phyloP scores from a whole-genome alignment of 2,113 vertebrate species.

The Lonchura striata region DNA sequence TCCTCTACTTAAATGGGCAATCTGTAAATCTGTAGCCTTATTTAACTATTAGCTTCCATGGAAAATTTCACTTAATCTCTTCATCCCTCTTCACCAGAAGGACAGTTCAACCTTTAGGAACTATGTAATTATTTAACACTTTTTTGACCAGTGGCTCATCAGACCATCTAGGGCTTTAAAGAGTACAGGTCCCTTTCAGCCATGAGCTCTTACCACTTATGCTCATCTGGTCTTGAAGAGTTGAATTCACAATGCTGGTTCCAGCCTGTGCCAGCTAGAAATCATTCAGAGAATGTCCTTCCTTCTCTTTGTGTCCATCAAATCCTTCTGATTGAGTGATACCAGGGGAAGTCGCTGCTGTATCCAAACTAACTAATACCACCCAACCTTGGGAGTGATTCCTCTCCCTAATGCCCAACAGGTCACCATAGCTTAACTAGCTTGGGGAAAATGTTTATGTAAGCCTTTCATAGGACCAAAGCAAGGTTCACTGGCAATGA shows the following conservation, averaged over 20 bases:
- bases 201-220: background rate
- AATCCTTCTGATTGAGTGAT: background rate
- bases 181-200: background rate
- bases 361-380: background rate
- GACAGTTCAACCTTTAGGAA: background rate
- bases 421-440: background rate
- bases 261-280: background rate
- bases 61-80: background rate
- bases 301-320: background rate
- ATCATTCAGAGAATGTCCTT: background rate
- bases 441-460: background rate
- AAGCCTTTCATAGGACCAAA: background rate
- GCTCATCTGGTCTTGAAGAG: background rate
- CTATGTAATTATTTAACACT: background rate
- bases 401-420: background rate
- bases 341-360: background rate
- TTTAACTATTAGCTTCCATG: background rate
- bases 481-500: background rate
- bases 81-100: background rate
- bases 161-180: background rate
- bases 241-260: background rate
- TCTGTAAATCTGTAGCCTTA: background rate
- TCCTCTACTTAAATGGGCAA: background rate
- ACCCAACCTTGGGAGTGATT: background rate
- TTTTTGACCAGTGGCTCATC: background rate